Evolutionary conservation across 2,113 vertebrate species (phyloP).

Genomic region (Lampris megalopsis): DNA sequence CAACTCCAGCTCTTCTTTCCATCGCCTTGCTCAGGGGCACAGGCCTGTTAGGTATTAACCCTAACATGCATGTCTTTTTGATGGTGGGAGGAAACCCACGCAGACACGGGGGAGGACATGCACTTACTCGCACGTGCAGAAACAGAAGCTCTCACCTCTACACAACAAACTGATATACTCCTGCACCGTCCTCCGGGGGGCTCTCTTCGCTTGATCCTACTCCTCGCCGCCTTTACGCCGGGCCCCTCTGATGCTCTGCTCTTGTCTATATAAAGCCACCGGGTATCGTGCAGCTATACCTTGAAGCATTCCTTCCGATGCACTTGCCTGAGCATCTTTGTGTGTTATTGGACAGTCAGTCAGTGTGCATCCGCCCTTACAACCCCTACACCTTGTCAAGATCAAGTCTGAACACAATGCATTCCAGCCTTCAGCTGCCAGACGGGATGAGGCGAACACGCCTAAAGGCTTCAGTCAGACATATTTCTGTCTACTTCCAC

Average conservation of each 20-base stretch:
- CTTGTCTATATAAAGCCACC: slow-evolving; percentile 64
- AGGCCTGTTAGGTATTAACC: no score
- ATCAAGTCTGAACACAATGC: slow-evolving; percentile 25
- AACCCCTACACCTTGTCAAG: slow-evolving; percentile 20
- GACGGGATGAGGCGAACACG: slow-evolving; percentile 49
- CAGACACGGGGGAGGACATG: no score
- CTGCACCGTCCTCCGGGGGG: not conserved
- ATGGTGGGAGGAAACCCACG: no score
- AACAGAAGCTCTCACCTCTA: not conserved
- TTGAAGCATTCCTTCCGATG: slow-evolving; percentile 46
- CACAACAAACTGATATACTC: not conserved
- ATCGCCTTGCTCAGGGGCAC: no score
- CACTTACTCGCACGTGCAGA: no score
- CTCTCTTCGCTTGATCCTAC: slow-evolving; percentile 6
- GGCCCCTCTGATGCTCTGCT: slow-evolving; percentile 29
- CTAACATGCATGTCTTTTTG: no score
- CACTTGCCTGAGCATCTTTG: slow-evolving; percentile 23
- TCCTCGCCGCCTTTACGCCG: slow-evolving; percentile 22
- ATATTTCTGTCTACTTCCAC: slow-evolving; percentile 44
- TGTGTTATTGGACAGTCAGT: slow-evolving; percentile 28
- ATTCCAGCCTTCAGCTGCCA: slow-evolving; percentile 47
- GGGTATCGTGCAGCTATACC: slow-evolving; percentile 59
- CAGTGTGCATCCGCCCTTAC: slow-evolving; percentile 24
- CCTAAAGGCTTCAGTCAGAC: slow-evolving; percentile 42
- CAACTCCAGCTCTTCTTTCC: no score